These are phyloP conservation scores for Anhinga anhinga DNA, from an alignment of 2,113 vertebrate genomes.

Conservation along the genomic window DNA sequence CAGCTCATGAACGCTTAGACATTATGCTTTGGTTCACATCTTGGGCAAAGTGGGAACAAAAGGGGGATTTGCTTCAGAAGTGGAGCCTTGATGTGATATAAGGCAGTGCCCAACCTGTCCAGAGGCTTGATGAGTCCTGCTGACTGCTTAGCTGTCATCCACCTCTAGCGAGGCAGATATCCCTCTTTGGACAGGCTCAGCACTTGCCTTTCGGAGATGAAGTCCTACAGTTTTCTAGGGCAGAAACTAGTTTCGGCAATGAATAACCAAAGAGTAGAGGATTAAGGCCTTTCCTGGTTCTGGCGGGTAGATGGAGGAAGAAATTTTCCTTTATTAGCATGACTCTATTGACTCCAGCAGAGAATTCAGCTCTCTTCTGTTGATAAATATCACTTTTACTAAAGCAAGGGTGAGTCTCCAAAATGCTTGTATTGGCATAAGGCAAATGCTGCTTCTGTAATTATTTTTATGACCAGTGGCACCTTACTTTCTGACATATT, in stretches of 20 bases:
- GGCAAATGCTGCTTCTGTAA: not conserved
- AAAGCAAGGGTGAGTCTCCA: not conserved
- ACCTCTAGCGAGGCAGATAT: not conserved
- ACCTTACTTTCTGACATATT: not conserved
- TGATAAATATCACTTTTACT: not conserved
- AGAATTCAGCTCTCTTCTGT: not conserved
- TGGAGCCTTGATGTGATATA: not conserved
- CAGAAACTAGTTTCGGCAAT: not conserved
- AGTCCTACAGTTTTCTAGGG: not conserved
- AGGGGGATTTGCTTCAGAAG: not conserved
- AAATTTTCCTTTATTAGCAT: not conserved
- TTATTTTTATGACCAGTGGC: not conserved
- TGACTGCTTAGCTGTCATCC: not conserved
- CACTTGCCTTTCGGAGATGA: fast-evolving
- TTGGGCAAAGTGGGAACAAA: fast-evolving
- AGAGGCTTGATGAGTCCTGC: fast-evolving
- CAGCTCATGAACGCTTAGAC: not conserved
- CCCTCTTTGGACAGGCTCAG: not conserved
- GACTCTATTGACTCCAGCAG: not conserved
- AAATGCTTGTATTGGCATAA: not conserved
- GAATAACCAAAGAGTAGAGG: not conserved
- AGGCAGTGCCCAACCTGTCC: not conserved
- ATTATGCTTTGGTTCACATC: not conserved
- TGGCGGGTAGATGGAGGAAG: not conserved
- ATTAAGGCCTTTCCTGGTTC: not conserved